Conservation (phyloP, 2,797 vertebrate genomes). For the Sciaenops ocellatus region DNA sequence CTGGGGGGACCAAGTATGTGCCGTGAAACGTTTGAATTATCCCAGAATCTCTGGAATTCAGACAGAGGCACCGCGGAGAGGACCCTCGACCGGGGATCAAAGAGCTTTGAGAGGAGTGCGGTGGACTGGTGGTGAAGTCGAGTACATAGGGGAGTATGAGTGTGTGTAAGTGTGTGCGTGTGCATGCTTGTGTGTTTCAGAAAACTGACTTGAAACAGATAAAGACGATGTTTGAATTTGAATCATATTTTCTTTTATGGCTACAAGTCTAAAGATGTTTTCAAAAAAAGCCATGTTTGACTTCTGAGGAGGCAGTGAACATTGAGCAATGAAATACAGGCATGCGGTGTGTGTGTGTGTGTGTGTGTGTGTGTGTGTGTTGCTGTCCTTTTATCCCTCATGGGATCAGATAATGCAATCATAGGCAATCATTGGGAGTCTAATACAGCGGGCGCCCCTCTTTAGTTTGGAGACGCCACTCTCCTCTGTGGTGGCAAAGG, state of each 20-base stretch:
- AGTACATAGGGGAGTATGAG: conserved; percentile 65
- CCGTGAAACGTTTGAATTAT: conserved; percentile 87
- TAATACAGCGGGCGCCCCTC: conserved; percentile 82
- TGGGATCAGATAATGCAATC: conserved; percentile 80
- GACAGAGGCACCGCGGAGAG: conserved; percentile 84
- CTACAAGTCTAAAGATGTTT: conserved; percentile 59
- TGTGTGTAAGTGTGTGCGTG: conserved; percentile 46
- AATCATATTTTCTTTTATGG: conserved; percentile 64
- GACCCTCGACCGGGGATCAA: conserved; percentile 86
- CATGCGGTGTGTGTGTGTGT: conserved; percentile 55
- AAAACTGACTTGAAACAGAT: conserved; percentile 67
- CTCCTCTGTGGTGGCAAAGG: conserved; percentile 78
- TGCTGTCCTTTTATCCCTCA: conserved; percentile 71
- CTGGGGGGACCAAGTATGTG: conserved; percentile 82
- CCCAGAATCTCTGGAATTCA: conserved; percentile 88
- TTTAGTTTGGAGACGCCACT: conserved; percentile 79
- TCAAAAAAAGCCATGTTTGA: conserved; percentile 54
- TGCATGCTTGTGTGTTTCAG: conserved; percentile 42
- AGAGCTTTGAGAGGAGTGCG: conserved; percentile 79
- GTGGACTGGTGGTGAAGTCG: conserved; percentile 79
- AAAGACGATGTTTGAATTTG: conserved; percentile 66
- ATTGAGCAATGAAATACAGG: conserved; percentile 64
- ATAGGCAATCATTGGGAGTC: conserved; percentile 77
- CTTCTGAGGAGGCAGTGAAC: conserved; percentile 64
- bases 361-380: conserved; percentile 50